Evolutionary conservation across 1,140 invertebrate genomes (phyloP), one percentile per base, ranked within the genome.

Genomic region (Gryllus bimaculatus): DNA sequence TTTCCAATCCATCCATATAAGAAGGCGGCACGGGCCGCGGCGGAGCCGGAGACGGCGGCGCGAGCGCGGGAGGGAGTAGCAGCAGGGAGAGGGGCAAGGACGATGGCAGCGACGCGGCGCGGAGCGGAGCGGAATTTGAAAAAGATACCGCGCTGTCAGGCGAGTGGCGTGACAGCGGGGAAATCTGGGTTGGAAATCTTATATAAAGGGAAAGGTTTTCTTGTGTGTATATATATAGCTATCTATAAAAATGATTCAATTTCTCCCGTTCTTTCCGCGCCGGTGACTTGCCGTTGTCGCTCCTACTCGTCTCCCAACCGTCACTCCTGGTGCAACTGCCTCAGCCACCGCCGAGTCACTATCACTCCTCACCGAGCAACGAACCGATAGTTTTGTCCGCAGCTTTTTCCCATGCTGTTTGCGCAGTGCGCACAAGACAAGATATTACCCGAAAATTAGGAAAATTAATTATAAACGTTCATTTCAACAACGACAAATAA

Each of bases 201-300:
- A 10, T 66, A 18, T 18, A 18, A 66, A 66, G 54, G 54, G 18
- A 66, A 13, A 13, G 54, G 54, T 13, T 66, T 66, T 18, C 54
- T 66, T 66, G 54, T 66, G 7, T 66, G 10, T 66, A 66, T 66
- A 66, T 66, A 66, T 66, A 66, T 18, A 66, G 54, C 54, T 18
- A 66, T 66, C 54, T 66, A 66, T 66, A 66, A 66, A 66, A 66
- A 66, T 66, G 54, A 66, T 66, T 66, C 54, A 66, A 66, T 66
- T 66, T 66, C 54, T 66, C 26, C 1, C 26, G 26, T 39, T 39
- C 18, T 66, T 66, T 18, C 54, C 10, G 54, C 54, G 54, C 54
- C 54, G 10, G 18, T 7, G 54, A 0, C 2, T 66, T 66, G 10
- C 54, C 7, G 54, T 66, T 7, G 5, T 5, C 26, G 26, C 26